Base-by-base conservation (phyloP, 2,797 vertebrate species). In the Dendrocincla tyrannina region DNA sequence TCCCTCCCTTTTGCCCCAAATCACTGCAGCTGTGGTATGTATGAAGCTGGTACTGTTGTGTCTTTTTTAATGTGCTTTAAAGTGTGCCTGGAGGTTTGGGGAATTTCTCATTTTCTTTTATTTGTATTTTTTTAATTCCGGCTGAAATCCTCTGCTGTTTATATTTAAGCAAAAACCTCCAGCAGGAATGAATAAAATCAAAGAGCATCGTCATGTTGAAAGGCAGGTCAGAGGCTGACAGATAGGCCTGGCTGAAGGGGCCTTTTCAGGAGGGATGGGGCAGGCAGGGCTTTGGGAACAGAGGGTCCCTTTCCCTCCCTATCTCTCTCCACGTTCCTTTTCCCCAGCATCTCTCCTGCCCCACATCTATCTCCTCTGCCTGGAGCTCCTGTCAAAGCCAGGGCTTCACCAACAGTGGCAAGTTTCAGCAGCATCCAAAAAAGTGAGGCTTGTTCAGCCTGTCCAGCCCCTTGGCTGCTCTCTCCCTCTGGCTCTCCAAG, bases 101-200 rank as follows among this genome's bases (percentile, higher is more conserved):
- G 92, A 89, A 93, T 93, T 91, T 77, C 85, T 94, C 90, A 89
- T 96, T 97, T 97, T 97, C 85, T 92, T 93, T 95, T 91, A 86
- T 95, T 94, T 89, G 81, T 96, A 64, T 96, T 97, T 97, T 88
- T 94, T 96, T 90, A 96, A 94, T 93, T 68, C 88, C 89, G 50
- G 91, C 94, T 96, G 96, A 96, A 96, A 95, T 94, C 91, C 88
- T 93, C 92, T 89, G 95, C 91, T 97, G 97, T 96, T 97, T 98
- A 95, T 69, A 46, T 96, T 97, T 97, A 91, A 89, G 94, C 89
- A 94, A 79, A 87, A 94, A 79, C 80, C 96, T 96, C 96, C 91
- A 87, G 97, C 88, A 89, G 93, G 97, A 95, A 96, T 97, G 96
- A 97, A 95, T 96, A 90, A 95, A 97, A 96, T 70, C 93, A 92